Conservation (phyloP, 2,797 vertebrate genomes). For the Poecile montanus region DNA sequence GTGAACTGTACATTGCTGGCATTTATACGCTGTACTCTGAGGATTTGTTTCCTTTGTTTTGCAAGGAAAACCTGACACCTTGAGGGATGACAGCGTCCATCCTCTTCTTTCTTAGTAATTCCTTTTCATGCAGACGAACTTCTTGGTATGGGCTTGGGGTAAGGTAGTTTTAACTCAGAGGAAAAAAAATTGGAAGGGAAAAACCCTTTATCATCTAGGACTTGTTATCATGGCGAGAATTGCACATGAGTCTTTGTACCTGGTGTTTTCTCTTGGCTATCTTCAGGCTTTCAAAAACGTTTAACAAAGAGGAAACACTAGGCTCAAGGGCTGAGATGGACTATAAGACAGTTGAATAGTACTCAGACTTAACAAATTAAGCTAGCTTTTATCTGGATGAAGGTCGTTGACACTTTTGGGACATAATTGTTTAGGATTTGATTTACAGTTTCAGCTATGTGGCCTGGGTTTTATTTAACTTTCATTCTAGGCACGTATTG, state of each 20-base stretch:
- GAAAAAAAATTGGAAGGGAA: background rate
- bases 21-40: background rate
- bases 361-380: background rate
- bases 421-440: background rate
- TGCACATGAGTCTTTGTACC: background rate
- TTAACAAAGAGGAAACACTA: background rate
- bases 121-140: background rate
- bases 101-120: background rate
- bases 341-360: conserved; percentile 34
- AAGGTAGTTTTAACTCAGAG: background rate
- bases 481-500: background rate
- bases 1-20: background rate
- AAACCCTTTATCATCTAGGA: background rate
- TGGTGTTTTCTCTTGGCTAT: conserved; percentile 2
- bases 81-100: background rate
- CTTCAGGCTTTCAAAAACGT: background rate
- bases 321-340: background rate
- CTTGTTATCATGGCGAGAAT: background rate
- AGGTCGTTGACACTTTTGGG: conserved; percentile 1
- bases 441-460: background rate
- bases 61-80: background rate
- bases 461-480: background rate
- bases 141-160: background rate
- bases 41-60: background rate
- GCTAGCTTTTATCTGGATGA: conserved; percentile 10